Conservation (phyloP, 2,113 vertebrate genomes). For the Apodemus speciosus region DNA sequence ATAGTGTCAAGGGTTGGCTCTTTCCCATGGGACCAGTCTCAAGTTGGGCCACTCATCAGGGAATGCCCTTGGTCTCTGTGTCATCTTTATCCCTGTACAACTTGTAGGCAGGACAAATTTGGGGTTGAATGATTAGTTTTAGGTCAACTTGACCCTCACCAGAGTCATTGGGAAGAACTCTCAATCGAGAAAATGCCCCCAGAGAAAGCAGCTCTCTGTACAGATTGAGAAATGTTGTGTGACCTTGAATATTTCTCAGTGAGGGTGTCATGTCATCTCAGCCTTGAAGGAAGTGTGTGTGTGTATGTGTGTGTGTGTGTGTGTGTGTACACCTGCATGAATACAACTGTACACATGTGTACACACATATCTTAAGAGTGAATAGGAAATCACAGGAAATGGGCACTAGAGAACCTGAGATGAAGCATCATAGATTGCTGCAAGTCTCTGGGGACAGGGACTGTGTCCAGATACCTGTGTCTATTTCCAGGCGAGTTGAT, state of each 20-base stretch:
- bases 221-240: not conserved
- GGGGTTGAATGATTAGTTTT: not conserved
- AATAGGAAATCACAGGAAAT: not conserved
- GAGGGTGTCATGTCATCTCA: not conserved
- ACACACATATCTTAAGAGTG: not conserved
- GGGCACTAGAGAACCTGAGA: not conserved
- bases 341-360: too few species aligned
- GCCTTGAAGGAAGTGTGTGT: not conserved
- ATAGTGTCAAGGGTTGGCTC: too few species aligned
- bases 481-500: not conserved
- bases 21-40: too few species aligned
- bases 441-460: not conserved
- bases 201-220: not conserved
- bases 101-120: too few species aligned
- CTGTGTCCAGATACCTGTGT: not conserved
- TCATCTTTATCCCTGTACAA: too few species aligned
- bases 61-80: too few species aligned
- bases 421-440: fast-evolving
- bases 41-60: too few species aligned
- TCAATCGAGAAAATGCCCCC: not conserved
- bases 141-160: not conserved
- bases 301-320: not conserved
- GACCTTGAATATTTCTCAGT: not conserved
- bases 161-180: not conserved
- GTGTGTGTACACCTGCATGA: not conserved